Evolutionary conservation across 2,797 vertebrate species (phyloP), one percentile per base, ranked within the genome.

Genomic region (Enteromius viviparus): DNA sequence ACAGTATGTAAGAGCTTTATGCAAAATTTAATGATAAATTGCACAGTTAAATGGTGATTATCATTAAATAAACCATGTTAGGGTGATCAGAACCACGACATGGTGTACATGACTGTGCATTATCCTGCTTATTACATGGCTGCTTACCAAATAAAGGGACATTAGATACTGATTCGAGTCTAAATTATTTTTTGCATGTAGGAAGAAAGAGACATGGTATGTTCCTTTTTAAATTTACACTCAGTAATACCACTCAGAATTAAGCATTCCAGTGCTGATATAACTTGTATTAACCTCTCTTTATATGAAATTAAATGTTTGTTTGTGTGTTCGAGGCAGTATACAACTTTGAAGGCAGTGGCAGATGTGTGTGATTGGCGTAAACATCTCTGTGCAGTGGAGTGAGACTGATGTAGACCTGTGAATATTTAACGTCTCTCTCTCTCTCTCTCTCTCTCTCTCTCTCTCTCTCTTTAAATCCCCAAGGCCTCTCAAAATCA

Each of bases 391-490:
- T 89, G 89, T 79, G 90, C 91, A 88, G 86, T 88, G 90, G 86
- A 89, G 89, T 91, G 89, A 88, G 87, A 87, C 89, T 90, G 91
- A 93, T 91, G 91, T 87, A 86, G 85, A 85, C 84, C 81, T 87
- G 80, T 93, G 88, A 94, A 93, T 93, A 92, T 94, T 94, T 94
- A 87, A 94, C 89, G 82, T 85, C 84, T 85, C 34, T 78, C 47
- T 83, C 34, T 78, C 47, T 83, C 80, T 40, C 9, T 42, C 45
- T 14, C 42, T 45, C 42, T 45, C 42, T 45, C 34, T 78, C 47
- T 83, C 80, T 40, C 9, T 42, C 45, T 14, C 42, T 45, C 42
- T 45, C 42, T 45, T 10, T 42, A 42, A 65, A 23, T 75, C 81
- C 75, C 60, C 53, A 40, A 23, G 53, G 81, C 55, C 21, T 12